Base-by-base conservation (phyloP, 2,888 invertebrate genomes). In the Auanema freiburgensis region DNA sequence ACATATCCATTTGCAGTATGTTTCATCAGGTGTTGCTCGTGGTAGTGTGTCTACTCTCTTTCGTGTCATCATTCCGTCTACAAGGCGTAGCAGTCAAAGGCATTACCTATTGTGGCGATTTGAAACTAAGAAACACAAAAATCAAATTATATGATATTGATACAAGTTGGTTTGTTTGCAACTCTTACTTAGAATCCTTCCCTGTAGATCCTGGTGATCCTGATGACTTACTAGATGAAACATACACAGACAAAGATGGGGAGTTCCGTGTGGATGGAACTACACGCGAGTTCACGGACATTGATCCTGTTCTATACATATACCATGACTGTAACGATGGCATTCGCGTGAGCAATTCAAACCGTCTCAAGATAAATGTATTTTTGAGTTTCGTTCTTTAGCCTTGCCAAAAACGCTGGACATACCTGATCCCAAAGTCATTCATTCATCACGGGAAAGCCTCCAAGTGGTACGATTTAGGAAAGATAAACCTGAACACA, bases 281-380 rank as follows among this genome's bases (percentile, higher is more conserved):
- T 0, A 74, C 74, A 4, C 60, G 72, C 12, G 74, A 76, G 63
- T 12, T 76, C 55, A 70, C 76, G 0, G 67, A 71, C 24, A 74
- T 74, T 52, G 76, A 76, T 18, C 74, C 74, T 1, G 66, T 76
- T 21, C 54, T 76, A 0, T 74, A 76, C 56, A 66, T 74, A 49
- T 76, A 69, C 55, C 77, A 76, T 54, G 76, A 77, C 51, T 77
- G 76, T 25, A 64, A 75, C 12, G 77, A 78, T 54, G 75, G 68
- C 10, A 77, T 77, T 18, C 65, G 71, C 59, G 74, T 76, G 40
- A 50, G 54, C 52, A 0, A n/a, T n/a, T 33, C 18, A 24, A 25
- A 5, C 1, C 14, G 12, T 16, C 1, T 1, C 16, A 50, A 12
- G n/a, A 16, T 16, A 11, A 50, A 50, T n/a, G 25, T 1, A 12